A percentile compares a stretch with the other conserved stretches of the same genome.
These are phyloP conservation scores for Osmerus eperlanus DNA, from an alignment of 2,113 vertebrate species.

Conservation along the genomic window DNA sequence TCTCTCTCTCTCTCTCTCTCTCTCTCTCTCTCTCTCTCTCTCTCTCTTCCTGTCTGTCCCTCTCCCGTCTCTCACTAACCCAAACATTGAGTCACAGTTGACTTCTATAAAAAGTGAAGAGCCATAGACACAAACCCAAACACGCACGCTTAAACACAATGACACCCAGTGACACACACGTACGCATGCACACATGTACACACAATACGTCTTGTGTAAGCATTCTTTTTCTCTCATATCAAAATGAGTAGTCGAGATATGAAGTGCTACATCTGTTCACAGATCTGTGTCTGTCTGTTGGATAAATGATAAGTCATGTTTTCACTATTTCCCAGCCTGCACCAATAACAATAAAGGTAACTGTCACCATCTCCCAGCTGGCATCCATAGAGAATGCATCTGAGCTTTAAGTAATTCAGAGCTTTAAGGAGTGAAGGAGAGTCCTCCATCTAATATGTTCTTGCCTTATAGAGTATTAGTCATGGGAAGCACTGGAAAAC, in stretches of 20 bases:
- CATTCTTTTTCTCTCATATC: constrained; percentile 22
- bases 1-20: neutral
- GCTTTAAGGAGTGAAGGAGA: constrained; percentile 38
- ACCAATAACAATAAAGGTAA: constrained; percentile 79
- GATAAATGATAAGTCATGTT: constrained; percentile 63
- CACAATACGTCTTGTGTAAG: neutral
- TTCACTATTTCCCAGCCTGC: constrained; percentile 74
- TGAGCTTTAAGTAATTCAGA: constrained; percentile 38
- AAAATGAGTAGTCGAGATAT: constrained; percentile 21
- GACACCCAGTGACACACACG: neutral
- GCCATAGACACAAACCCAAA: neutral
- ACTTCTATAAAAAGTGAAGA: neutral
- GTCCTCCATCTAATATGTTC: constrained; percentile 50
- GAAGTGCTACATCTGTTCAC: constrained; percentile 30
- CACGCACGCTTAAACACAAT: neutral
- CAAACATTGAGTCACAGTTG: constrained; percentile 17
- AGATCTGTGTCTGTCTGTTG: constrained; percentile 53
- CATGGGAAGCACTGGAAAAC: constrained; percentile 51
- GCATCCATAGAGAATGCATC: constrained; percentile 57
- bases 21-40: neutral
- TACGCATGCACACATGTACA: neutral
- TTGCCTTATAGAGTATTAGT: constrained; percentile 61
- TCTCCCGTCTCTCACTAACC: constrained; percentile 7
- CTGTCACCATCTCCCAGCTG: constrained; percentile 58
- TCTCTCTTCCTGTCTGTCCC: neutral